Evolutionary conservation across 2,113 vertebrate genomes (phyloP).

Genomic region (Lamprotornis superbus): DNA sequence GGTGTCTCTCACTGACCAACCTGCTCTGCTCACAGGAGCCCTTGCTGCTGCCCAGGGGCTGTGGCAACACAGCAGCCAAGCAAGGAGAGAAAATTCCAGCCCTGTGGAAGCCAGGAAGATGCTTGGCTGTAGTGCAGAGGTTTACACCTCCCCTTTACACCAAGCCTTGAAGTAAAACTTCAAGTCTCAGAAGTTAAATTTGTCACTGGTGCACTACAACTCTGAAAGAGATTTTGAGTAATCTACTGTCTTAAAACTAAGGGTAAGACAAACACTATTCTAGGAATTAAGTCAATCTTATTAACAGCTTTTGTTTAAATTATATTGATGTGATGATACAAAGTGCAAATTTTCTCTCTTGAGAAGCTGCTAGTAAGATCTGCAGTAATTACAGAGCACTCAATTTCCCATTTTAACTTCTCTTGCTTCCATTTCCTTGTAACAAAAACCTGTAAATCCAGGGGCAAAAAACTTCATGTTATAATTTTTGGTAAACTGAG

Average conservation of each 20-base stretch:
- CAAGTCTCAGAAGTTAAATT: not conserved
- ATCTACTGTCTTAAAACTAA: not conserved
- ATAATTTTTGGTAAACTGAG: not conserved
- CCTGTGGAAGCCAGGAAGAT: not conserved
- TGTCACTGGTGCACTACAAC: not conserved
- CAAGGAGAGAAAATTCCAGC: not conserved
- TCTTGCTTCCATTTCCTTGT: not conserved
- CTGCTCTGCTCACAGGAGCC: not conserved
- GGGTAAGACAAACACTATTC: not conserved
- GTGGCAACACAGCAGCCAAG: accelerated
- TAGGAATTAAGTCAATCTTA: not conserved
- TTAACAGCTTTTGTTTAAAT: not conserved
- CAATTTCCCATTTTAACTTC: not conserved
- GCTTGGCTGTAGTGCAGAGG: accelerated
- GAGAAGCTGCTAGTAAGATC: not conserved
- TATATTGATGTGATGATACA: not conserved
- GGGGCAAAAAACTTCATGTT: not conserved
- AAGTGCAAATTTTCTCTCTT: not conserved
- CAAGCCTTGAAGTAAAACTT: not conserved
- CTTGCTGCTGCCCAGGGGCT: not conserved
- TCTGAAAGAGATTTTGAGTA: not conserved
- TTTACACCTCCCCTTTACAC: not conserved
- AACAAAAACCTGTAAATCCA: not conserved
- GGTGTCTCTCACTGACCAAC: not conserved
- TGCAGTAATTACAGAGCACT: not conserved